A percentile compares a stretch with the other conserved stretches of the same genome.
Conservation (phyloP, 2,113 vertebrate species). For the Antigone vipio region DNA sequence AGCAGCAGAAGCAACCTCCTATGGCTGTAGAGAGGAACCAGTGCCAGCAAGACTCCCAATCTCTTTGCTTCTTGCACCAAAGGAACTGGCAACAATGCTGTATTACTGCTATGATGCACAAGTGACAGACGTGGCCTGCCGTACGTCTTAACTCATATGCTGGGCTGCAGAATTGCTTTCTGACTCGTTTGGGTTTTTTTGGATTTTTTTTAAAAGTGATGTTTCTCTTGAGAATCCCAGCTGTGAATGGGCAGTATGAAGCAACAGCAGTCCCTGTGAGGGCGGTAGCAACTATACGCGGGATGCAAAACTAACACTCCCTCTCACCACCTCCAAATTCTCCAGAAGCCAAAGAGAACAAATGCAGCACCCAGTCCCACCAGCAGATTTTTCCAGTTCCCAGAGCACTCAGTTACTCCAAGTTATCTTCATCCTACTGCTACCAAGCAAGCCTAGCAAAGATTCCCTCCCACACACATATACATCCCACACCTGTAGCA, state of each 20-base stretch:
- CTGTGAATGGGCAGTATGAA: not conserved
- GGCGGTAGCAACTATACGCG: not conserved
- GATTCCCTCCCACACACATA: slow-evolving; percentile 4
- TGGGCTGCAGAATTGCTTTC: not conserved
- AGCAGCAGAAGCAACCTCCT: not conserved
- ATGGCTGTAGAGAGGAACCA: not conserved
- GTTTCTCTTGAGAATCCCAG: not conserved
- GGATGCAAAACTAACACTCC: not conserved
- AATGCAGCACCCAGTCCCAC: not conserved
- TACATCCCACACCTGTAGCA: slow-evolving; percentile 43
- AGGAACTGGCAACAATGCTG: not conserved
- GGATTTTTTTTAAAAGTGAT: not conserved
- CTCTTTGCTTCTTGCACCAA: not conserved
- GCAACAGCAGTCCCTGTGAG: not conserved
- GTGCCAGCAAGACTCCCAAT: not conserved
- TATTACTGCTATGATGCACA: not conserved
- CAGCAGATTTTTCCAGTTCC: not conserved
- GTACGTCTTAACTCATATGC: not conserved
- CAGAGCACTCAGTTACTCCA: not conserved
- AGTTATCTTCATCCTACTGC: slow-evolving; percentile 13
- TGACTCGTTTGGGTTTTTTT: not conserved
- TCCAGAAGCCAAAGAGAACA: not conserved
- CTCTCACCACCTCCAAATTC: not conserved
- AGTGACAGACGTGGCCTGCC: not conserved
- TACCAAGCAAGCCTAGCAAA: slow-evolving; percentile 1